Evolutionary conservation across 2,113 vertebrate genomes (phyloP).

Genomic region (Vicugna pacos): DNA sequence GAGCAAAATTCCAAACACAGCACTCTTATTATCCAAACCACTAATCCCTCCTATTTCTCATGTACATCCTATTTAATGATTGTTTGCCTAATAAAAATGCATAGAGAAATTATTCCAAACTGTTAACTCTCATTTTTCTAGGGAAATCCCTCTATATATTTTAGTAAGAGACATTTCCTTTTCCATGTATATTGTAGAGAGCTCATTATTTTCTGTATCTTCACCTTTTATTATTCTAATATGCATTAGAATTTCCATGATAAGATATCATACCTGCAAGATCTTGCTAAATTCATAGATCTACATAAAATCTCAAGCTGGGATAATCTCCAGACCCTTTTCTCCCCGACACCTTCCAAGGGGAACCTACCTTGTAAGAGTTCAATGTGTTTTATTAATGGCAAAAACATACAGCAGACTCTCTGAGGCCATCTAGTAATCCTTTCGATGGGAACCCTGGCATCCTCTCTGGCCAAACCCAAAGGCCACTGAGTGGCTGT

Average conservation of each 20-base stretch:
- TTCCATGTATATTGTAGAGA: neutral
- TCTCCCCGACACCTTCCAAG: neutral
- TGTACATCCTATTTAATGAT: neutral
- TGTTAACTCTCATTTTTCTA: neutral
- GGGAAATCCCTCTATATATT: neutral
- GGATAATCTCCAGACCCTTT: neutral
- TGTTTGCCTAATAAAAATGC: neutral
- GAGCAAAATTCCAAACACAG: conserved; percentile 11
- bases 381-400: neutral
- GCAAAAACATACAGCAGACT: neutral
- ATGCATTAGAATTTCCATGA: neutral
- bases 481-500: neutral
- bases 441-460: neutral
- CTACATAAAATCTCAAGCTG: neutral
- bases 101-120: neutral
- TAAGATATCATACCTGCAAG: neutral
- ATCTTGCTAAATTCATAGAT: neutral
- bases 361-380: neutral
- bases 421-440: neutral
- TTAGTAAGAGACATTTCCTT: conserved; percentile 5
- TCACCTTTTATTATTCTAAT: conserved; percentile 19
- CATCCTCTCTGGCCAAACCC: neutral
- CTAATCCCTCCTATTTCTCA: conserved; percentile 39
- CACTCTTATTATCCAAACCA: neutral
- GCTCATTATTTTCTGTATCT: conserved; percentile 29